These are phyloP conservation scores for Polyodon spathula DNA, from an alignment of 2,113 vertebrate genomes.

Conservation along the genomic window DNA sequence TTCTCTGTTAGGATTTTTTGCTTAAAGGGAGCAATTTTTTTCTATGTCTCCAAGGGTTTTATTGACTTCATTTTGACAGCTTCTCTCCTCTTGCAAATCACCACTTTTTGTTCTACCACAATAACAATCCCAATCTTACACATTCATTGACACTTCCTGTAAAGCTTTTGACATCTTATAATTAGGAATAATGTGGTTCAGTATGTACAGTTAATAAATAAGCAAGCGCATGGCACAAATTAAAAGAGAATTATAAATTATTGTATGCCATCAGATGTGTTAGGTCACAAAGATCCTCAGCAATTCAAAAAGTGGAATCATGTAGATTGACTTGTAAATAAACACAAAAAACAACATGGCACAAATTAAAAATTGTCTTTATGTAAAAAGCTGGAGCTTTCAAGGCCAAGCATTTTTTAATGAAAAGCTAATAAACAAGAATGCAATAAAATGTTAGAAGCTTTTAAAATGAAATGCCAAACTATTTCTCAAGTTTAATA, in stretches of 20 bases:
- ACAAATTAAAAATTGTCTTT: background rate
- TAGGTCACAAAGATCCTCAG: conserved; percentile 28
- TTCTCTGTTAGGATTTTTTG: background rate
- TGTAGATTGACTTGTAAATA: conserved; percentile 29
- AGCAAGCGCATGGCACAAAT: conserved; percentile 17
- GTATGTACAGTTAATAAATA: conserved; percentile 29
- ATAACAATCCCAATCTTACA: conserved; percentile 7
- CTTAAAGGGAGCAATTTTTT: conserved; percentile 13
- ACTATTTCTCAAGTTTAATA: background rate
- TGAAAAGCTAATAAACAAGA: background rate
- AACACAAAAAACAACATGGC: conserved; percentile 26
- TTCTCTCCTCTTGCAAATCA: conserved; percentile 11
- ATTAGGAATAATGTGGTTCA: conserved; percentile 30
- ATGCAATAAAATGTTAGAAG: background rate
- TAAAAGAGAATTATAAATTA: conserved; percentile 35
- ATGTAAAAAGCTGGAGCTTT: background rate
- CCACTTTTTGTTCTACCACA: conserved; percentile 17
- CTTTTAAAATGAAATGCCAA: background rate
- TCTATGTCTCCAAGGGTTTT: conserved; percentile 18
- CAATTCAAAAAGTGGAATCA: conserved; percentile 36
- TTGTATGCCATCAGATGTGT: conserved; percentile 25
- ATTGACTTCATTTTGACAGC: conserved; percentile 24
- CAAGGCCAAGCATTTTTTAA: background rate
- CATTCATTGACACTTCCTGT: conserved; percentile 24
- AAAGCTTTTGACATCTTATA: conserved; percentile 24